Base-by-base conservation (phyloP, 2,888 invertebrate species). In the Drosophila antonietae region DNA sequence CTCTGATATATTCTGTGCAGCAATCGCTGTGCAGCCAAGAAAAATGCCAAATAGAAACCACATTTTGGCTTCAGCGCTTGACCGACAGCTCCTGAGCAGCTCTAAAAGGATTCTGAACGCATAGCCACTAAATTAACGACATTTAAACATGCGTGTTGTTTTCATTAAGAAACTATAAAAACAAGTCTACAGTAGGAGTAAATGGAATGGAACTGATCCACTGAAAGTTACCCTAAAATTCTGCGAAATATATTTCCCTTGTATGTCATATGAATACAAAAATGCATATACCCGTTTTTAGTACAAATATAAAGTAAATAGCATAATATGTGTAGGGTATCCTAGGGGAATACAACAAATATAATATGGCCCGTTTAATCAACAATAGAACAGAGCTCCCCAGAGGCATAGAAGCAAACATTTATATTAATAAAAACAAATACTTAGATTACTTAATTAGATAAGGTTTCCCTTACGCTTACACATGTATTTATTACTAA, bases 21-120 rank as follows among this genome's bases (percentile, higher is more conserved):
- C 39, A 15, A 5, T 23, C 4, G 15, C n/a, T n/a, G 46, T 55
- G 37, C 33, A 56, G 33, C 47, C 61, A 0, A 81, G 23, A 15
- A 81, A 15, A 12, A 84, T 44, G 1, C 51, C 61, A 47, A 82
- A 60, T 53, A 65, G 35, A 8, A 46, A 7, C 85, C 52, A 65
- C 51, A 62, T 37, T 23, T 23, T 3, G 6, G 31, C 23, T 41
- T 14, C n/a, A 9, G 6, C 15, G 35, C 39, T 14, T 46, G 44
- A 12, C 10, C 14, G n/a, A 20, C 43, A 3, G 6, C 8, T 12
- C 4, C 28, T 12, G 39, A 28, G 12, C 28, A 28, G 12, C 23
- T 15, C 12, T 1, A 4, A 46, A 23, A 15, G 33, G 7, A n/a
- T n/a, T 31, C 49, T 49, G 12, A 58, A 8, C 5, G 35, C 7